These are phyloP conservation scores for Sebastes minor DNA, from an alignment of 2,797 vertebrate genomes.

Conservation along the genomic window DNA sequence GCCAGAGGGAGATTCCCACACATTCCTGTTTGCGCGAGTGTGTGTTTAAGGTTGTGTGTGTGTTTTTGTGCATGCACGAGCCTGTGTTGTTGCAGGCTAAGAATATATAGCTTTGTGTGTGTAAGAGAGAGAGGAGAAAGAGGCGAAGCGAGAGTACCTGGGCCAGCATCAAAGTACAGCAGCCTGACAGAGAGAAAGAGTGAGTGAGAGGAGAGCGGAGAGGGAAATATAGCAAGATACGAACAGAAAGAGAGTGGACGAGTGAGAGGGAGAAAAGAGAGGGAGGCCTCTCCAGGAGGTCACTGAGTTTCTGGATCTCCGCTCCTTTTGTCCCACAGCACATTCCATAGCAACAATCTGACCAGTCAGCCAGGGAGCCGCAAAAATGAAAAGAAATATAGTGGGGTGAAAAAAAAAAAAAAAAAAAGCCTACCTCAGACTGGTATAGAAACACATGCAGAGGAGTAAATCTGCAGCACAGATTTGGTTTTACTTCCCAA, in stretches of 20 bases:
- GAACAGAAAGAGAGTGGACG: constrained; percentile 16
- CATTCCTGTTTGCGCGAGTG: constrained; percentile 68
- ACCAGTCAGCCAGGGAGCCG: constrained; percentile 62
- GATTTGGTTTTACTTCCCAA: background rate
- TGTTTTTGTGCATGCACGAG: constrained; percentile 40
- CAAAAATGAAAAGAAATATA: constrained; percentile 67
- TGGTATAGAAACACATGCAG: constrained; percentile 18
- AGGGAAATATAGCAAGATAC: constrained; percentile 21
- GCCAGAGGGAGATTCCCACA: constrained; percentile 80
- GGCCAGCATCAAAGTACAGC: constrained; percentile 60
- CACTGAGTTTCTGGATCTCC: constrained; percentile 77
- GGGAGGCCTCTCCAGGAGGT: constrained; percentile 74
- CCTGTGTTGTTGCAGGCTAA: constrained; percentile 52
- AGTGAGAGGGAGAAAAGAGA: constrained; percentile 37
- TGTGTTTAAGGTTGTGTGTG: constrained; percentile 26
- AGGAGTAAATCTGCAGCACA: constrained; percentile 5
- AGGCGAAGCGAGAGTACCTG: constrained; percentile 62
- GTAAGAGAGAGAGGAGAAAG: constrained; percentile 14
- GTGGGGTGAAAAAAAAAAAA: background rate
- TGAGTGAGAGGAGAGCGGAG: constrained; percentile 6
- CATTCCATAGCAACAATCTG: constrained; percentile 79
- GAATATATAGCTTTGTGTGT: constrained; percentile 26
- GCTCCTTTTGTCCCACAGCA: constrained; percentile 77
- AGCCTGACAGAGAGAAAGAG: constrained; percentile 40
- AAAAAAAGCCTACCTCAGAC: constrained; percentile 32